These are phyloP conservation scores for Typhlichthys subterraneus DNA, from an alignment of 2,797 vertebrate genomes.

Conservation along the genomic window DNA sequence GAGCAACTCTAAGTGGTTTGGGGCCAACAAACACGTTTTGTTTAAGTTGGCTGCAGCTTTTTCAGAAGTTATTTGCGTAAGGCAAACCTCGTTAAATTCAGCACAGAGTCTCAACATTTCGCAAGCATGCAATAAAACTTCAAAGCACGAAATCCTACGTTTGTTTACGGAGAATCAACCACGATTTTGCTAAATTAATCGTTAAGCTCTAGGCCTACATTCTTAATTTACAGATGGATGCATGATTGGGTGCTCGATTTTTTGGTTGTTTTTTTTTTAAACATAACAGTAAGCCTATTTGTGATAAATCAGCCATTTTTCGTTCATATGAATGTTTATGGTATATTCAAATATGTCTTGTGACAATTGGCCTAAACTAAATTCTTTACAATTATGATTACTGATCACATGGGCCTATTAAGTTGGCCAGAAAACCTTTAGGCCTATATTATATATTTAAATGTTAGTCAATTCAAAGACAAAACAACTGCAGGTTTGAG, in stretches of 20 bases:
- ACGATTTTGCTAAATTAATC: slow-evolving; percentile 17
- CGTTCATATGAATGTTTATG: no score
- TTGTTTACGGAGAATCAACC: slow-evolving; percentile 12
- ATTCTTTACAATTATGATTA: no score
- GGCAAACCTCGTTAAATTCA: slow-evolving; percentile 75
- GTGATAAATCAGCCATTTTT: no score
- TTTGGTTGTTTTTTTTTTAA: no score
- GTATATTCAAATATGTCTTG: no score
- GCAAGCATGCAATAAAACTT: slow-evolving; percentile 74
- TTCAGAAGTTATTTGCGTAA: slow-evolving; percentile 72
- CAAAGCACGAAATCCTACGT: slow-evolving; percentile 64
- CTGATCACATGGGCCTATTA: no score
- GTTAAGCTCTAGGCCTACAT: background rate
- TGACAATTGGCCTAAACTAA: no score
- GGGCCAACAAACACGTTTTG: slow-evolving; percentile 70
- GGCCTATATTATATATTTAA: background rate
- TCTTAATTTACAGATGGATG: no score
- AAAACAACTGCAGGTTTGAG: slow-evolving; percentile 79
- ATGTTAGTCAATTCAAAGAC: slow-evolving; percentile 66
- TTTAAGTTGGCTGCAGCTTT: slow-evolving; percentile 72
- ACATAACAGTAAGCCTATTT: no score
- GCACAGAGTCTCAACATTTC: slow-evolving; percentile 80
- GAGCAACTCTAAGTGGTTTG: slow-evolving; percentile 31
- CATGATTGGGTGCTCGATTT: no score
- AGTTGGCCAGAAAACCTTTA: slow-evolving; percentile 3